Evolutionary conservation across 2,888 invertebrate genomes (phyloP), one percentile per base, ranked within the genome.

Genomic region (Microctonus hyperodae): DNA sequence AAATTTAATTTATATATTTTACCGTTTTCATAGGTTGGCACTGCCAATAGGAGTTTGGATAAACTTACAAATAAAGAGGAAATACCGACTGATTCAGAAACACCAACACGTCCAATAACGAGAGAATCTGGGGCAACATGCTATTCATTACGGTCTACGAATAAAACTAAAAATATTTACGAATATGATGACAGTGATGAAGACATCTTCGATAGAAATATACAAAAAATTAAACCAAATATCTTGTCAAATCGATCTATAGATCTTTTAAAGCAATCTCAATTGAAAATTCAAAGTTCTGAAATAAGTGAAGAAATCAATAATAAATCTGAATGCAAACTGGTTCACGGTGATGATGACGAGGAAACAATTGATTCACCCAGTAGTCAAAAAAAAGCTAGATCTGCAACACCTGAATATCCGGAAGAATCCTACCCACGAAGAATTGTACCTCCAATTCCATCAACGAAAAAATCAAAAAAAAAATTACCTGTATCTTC

Each of bases 1-100:
- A 28, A 48, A 50, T 68, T 48, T 72, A 64, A 68, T 68, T 65
- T 67, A 20, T 58, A 3, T 56, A 65, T 70, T 67, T 65, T 65
- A 22, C 72, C 66, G 40, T 78, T 79, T 75, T 71, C 71, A 16
- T 78, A 82, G 81, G 76, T 79, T 70, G 74, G 71, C 44, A 69
- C 57, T 64, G 68, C 69, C 68, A 76, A 73, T 65, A 65, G 66
- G 72, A 76, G 74, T 70, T 68, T 67, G 73, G 75, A 77, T 67
- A 77, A 65, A 35, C 60, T 64, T 64, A 62, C 69, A 25, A 53
- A 31, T 31, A 20, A 57, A 10, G 13, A 22, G 20, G 7, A 63
- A 20, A 31, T 56, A 44, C 33, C n/a, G 11, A 25, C 35, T 25
- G 68, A 66, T 50, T 31, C 69, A 25, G 68, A 70, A 28, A n/a